Base-by-base conservation (phyloP, 2,888 invertebrate species). In the Cenopis cana region DNA sequence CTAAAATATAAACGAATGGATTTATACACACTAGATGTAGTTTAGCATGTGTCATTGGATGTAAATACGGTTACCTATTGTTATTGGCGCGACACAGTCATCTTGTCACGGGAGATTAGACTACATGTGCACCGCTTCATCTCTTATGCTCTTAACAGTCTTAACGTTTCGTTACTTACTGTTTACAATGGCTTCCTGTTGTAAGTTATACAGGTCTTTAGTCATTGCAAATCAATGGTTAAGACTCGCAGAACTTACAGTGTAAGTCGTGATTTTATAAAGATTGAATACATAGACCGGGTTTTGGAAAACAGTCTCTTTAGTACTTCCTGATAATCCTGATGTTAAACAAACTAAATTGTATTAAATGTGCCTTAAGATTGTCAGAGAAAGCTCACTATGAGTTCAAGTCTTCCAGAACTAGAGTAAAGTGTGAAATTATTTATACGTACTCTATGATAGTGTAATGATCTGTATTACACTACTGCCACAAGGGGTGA, bases 401-500 rank as follows among this genome's bases (percentile, higher is more conserved):
- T 17, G 46, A 61, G 60, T 17, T 9, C 29, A 18, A 29, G 50
- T 33, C 12, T 66, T 52, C 57, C 55, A 14, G 20, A 61, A 38
- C 29, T 17, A 62, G n/a, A n/a, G 55, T 69, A 49, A 61, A 41
- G 38, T 52, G 38, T 52, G 59, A 68, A 33, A 57, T n/a, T 3
- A 67, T 33, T 54, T 49, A 46, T 33, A 24, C 2, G 24, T 24
- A 69, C 24, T 29, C 17, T 18, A 33, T 29, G 60, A 54, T 60
- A 50, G 38, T 55, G 46, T 59, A 68, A 69, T 62, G 49, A 69
- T 62, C 55, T 55, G 57, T 18, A 70, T 65, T 56, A 65, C 46
- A 46, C 61, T 36, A 65, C n/a, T 36, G 9, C 68, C 52, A 20
- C 11, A 50, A 52, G 60, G 59, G 38, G 59, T 38, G 17, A 54